A percentile compares a stretch with the other conserved stretches of the same genome.
Evolutionary conservation across 2,888 invertebrate species (phyloP).

Genomic region (Netelia virgata): DNA sequence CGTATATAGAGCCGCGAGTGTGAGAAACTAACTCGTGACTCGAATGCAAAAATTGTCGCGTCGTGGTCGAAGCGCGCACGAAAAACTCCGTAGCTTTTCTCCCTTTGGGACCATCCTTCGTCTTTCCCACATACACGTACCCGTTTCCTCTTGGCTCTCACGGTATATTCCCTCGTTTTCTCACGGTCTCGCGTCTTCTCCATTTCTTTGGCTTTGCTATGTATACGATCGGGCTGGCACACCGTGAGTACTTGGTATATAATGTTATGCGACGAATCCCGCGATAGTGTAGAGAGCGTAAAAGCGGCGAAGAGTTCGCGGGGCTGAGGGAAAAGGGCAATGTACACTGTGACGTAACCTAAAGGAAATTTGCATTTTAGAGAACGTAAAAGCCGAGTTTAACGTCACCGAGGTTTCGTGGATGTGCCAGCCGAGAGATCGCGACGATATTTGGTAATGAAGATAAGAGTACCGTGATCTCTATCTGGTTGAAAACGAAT

Average conservation of each 20-base stretch:
- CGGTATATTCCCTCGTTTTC: constrained; percentile 18
- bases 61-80: constrained; percentile 22
- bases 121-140: constrained; percentile 17
- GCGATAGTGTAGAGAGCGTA: constrained; percentile 11
- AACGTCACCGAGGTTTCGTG: constrained; percentile 45
- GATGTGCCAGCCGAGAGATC: background rate
- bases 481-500: constrained; percentile 25
- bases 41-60: constrained; percentile 61
- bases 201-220: constrained; percentile 47
- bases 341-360: constrained; percentile 51
- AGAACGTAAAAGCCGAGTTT: constrained; percentile 70
- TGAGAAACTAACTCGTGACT: constrained; percentile 66
- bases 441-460: background rate
- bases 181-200: constrained; percentile 45
- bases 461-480: background rate
- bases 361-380: constrained; percentile 76
- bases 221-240: background rate
- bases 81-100: constrained; percentile 45
- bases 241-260: constrained; percentile 17
- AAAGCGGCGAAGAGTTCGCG: constrained; percentile 7
- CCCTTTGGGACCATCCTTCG: constrained; percentile 26
- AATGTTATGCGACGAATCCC: constrained; percentile 21
- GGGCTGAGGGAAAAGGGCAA: constrained; percentile 24
- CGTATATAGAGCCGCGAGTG: constrained; percentile 15
- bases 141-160: background rate